phyloP scores from a whole-genome alignment of 1,140 invertebrate species.

The Oreohelix idahoensis region DNA sequence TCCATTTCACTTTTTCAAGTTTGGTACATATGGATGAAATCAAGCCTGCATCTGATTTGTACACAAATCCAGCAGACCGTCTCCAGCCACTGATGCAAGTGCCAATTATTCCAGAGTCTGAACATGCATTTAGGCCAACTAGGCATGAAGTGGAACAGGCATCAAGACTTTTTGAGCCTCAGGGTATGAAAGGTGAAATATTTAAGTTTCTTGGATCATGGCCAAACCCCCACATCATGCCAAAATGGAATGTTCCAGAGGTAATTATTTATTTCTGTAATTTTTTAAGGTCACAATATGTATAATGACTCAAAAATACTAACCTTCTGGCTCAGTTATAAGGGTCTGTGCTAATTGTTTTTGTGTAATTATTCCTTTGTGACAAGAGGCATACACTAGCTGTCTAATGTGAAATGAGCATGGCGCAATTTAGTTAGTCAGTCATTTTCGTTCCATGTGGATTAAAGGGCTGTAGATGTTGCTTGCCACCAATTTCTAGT shows the following conservation, averaged over 20 bases:
- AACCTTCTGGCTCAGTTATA: too few relatives aligned
- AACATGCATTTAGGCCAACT: conserved; percentile 15
- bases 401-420: too few relatives aligned
- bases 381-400: too few relatives aligned
- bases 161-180: conserved; percentile 12
- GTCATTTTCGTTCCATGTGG: too few relatives aligned
- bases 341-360: too few relatives aligned
- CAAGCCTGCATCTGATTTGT: conserved; percentile 20
- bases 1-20: neutral
- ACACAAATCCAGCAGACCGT: conserved; percentile 27
- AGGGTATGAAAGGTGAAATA: neutral
- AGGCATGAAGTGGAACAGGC: conserved; percentile 27
- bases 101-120: conserved; percentile 32
- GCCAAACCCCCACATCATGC: conserved; percentile 40
- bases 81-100: conserved; percentile 34
- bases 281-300: neutral
- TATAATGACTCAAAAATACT: too few relatives aligned
- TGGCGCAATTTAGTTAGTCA: too few relatives aligned
- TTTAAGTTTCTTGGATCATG: conserved; percentile 37
- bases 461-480: too few relatives aligned
- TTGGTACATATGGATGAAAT: neutral
- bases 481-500: too few relatives aligned
- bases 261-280: conserved; percentile 7
- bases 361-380: too few relatives aligned
- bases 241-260: conserved; percentile 36